Base-by-base conservation (phyloP, 2,113 vertebrate species). In the Sinocyclocheilus maitianheensis region DNA sequence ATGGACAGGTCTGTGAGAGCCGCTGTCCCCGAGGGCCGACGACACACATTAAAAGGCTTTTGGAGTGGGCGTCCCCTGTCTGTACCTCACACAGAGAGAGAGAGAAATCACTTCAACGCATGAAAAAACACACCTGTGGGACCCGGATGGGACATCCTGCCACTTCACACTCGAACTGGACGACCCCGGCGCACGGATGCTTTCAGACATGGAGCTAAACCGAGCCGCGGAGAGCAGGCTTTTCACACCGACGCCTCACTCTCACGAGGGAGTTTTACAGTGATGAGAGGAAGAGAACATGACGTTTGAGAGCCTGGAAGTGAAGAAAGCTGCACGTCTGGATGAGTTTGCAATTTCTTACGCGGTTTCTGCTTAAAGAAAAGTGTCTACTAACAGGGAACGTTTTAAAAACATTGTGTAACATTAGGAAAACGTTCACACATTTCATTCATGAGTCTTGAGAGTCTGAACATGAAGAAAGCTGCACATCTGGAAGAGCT, bases 1-100 rank as follows among this genome's bases (percentile, higher is more conserved):
- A 78, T 87, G 87, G 87, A 91, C 90, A 81, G 60, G 72, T 82
- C 78, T 55, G 81, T 92, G 92, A 90, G 89, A 91, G 88, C 86
- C 63, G 24, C 84, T 79, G 87, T 91, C 91, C 92, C 92, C 82
- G 30, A 82, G 83, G 65, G 62, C 53, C 40, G 60, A 5, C 1
- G 55, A 22, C 77, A 43, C 22, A 11, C 60, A 81, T 81, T 81
- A 67, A 81, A 81, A 81, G 79, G 79, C 79, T 81, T 65, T 58
- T 48, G 74, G 88, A 88, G 85, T 91, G 89, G 87, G 58, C 67
- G 53, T 58, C 77, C 72, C 48, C 37, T 55, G 37, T 77, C 40
- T 76, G 46, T 81, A 20, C 37, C 30, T 77, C 86, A 48, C 67
- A 58, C 26, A 82, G 46, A 69, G 65, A 34, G 30, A 34, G 24